Base-by-base conservation (phyloP, 92 coral and sea anemone species). In the Paramuricea clavata region DNA sequence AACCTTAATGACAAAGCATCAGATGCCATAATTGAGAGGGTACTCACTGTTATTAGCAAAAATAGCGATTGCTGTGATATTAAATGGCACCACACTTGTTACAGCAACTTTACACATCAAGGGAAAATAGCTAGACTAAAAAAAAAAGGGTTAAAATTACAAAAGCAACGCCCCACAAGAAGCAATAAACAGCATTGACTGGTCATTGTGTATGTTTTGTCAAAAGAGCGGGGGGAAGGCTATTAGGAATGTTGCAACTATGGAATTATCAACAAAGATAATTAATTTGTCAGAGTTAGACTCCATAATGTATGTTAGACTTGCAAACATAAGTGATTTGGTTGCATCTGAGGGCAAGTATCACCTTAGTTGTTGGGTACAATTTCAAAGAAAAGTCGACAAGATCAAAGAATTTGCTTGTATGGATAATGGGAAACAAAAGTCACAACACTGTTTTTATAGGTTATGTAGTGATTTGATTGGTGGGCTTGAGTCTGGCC, bases 321-420 rank as follows among this genome's bases (percentile, higher is more conserved):
- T 67, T 12, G 47, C 76, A 32, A 70, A 31, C 31, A 41, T 70
- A 26, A 34, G 76, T 31, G 49, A 70, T 19, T 13, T 70, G 19
- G 76, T 70, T 0, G 76, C 54, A 36, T 72, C 78, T 8, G 78
- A 72, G 25, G 78, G 78, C 19, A 72, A 72, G 39, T 72, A 72
- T 25, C 52, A 72, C 21, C 33, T 69, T 4, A 69, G 10, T n/a
- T 69, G 44, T 21, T 69, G 76, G 76, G 76, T 69, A 22, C 10
- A 69, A 7, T 30, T 30, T 32, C 43, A 33, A 33, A 69, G 44
- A 23, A 30, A 69, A 32, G 25, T 65, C 1, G 10, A 25, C 41
- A 23, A 65, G 16, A 5, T 12, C 16, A 32, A 16, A 17, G 16
- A 69, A 33, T n/a, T n/a, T n/a, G n/a, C n/a, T n/a, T n/a, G n/a